Evolutionary conservation across 2,888 invertebrate genomes (phyloP).

Genomic region (Pristionchus fissidentatus): DNA sequence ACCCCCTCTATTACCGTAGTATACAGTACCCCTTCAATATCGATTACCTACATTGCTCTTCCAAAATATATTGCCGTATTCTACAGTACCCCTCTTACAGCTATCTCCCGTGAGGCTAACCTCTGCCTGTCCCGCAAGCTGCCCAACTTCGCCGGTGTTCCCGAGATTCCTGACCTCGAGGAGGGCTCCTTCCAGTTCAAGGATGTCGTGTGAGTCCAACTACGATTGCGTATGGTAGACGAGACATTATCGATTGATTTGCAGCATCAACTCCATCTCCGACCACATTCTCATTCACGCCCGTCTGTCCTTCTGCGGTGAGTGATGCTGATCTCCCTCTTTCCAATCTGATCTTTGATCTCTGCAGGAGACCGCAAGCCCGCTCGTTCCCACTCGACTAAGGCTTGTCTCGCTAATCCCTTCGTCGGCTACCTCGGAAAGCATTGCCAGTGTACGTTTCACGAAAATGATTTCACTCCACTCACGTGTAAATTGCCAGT

Average conservation of each 20-base stretch:
- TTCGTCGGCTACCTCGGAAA: conserved; percentile 71
- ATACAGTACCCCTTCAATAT: too few relatives aligned
- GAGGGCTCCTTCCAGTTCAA: conserved; percentile 71
- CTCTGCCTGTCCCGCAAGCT: conserved; percentile 71
- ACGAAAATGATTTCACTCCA: too few relatives aligned
- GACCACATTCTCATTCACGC: conserved; percentile 74
- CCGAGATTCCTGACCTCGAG: conserved; percentile 74
- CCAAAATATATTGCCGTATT: background rate
- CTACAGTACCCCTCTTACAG: conserved; percentile 49
- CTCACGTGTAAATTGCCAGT: background rate
- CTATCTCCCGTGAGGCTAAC: conserved; percentile 72
- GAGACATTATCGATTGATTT: conserved; percentile 39
- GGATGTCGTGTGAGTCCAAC: conserved; percentile 69
- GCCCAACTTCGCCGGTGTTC: conserved; percentile 71
- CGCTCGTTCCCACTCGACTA: conserved; percentile 68
- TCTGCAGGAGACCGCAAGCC: conserved; percentile 70
- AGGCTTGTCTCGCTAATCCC: conserved; percentile 69
- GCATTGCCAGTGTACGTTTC: conserved; percentile 71
- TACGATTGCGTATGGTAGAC: background rate
- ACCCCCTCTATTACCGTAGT: background rate
- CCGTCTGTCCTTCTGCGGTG: conserved; percentile 72
- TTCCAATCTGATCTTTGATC: background rate
- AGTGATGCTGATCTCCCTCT: background rate
- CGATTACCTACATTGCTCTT: background rate
- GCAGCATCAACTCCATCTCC: conserved; percentile 74